Percentiles rank a stretch among this genome's conserved stretches.
phyloP scores from a whole-genome alignment of 2,888 invertebrate species.

The Papilio elwesi region DNA sequence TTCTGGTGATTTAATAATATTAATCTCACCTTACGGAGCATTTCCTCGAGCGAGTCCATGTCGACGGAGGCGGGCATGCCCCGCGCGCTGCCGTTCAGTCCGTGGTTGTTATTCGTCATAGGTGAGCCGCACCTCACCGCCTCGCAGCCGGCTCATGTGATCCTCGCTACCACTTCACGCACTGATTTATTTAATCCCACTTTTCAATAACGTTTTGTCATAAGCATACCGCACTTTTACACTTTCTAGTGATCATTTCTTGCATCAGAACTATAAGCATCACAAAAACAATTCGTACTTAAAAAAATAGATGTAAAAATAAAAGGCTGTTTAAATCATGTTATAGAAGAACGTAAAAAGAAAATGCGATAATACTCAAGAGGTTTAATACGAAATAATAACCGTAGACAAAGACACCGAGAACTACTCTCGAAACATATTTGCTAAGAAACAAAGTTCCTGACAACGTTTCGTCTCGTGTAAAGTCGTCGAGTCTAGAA shows the following conservation, averaged over 20 bases:
- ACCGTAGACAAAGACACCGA: constrained; percentile 7
- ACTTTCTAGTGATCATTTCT: not conserved
- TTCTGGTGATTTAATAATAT: not conserved
- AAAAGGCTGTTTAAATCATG: not conserved
- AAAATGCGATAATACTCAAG: constrained; percentile 3
- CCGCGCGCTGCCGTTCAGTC: constrained; percentile 83
- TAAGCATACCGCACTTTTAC: constrained; percentile 28
- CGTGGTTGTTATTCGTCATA: constrained; percentile 87
- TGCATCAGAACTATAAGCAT: not conserved
- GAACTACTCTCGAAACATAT: constrained; percentile 35
- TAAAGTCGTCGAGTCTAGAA: constrained; percentile 22
- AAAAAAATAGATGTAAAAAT: not conserved
- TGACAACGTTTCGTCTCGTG: constrained; percentile 38
- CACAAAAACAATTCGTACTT: not conserved
- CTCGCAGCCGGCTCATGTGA: constrained; percentile 44
- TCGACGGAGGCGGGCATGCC: constrained; percentile 86
- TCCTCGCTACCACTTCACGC: constrained; percentile 46
- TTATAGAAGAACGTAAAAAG: not conserved
- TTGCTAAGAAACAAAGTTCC: constrained; percentile 40
- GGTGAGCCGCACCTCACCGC: constrained; percentile 70
- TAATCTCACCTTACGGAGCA: constrained; percentile 88
- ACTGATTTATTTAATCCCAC: constrained; percentile 19
- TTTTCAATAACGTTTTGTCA: constrained; percentile 26
- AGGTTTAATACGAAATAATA: constrained; percentile 31
- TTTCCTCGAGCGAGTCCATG: constrained; percentile 91